Evolutionary conservation across 2,888 invertebrate genomes (phyloP).

Genomic region (Caenorhabditis sp.): DNA sequence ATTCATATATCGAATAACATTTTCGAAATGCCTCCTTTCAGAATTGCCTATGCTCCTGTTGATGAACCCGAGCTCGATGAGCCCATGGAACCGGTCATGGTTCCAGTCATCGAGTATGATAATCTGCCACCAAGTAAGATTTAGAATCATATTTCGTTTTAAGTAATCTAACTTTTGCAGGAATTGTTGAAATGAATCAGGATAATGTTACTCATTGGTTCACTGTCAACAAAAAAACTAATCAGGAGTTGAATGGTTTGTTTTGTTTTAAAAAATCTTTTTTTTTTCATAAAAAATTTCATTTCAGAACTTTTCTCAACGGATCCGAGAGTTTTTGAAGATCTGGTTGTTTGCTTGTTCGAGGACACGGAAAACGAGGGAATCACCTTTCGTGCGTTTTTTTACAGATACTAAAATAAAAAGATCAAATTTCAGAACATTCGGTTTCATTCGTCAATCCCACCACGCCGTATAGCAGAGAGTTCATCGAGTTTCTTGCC

Average conservation of each 20-base stretch:
- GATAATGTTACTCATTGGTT: not conserved
- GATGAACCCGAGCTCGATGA: too few relatives aligned
- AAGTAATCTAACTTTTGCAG: not conserved
- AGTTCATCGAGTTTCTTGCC: constrained; percentile 11
- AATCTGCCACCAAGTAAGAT: not conserved
- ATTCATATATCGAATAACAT: too few relatives aligned
- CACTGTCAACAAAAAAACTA: not conserved
- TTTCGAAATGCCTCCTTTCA: too few relatives aligned
- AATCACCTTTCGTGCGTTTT: constrained; percentile 16
- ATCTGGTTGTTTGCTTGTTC: not conserved
- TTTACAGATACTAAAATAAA: too few relatives aligned
- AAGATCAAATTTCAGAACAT: constrained; percentile 7
- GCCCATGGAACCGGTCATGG: too few relatives aligned
- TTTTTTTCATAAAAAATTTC: constrained; percentile 1
- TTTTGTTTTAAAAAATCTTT: not conserved
- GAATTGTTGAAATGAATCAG: not conserved
- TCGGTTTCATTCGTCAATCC: not conserved
- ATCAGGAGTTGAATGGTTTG: not conserved
- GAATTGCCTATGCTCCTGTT: too few relatives aligned
- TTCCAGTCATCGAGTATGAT: not conserved
- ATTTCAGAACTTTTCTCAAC: constrained; percentile 3
- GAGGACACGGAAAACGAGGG: constrained; percentile 3
- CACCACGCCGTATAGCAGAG: not conserved
- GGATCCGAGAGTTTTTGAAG: constrained; percentile 12
- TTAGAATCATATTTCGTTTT: not conserved